These are phyloP conservation scores for Dysdera silvatica DNA, from an alignment of 1,140 invertebrate genomes.

Conservation along the genomic window DNA sequence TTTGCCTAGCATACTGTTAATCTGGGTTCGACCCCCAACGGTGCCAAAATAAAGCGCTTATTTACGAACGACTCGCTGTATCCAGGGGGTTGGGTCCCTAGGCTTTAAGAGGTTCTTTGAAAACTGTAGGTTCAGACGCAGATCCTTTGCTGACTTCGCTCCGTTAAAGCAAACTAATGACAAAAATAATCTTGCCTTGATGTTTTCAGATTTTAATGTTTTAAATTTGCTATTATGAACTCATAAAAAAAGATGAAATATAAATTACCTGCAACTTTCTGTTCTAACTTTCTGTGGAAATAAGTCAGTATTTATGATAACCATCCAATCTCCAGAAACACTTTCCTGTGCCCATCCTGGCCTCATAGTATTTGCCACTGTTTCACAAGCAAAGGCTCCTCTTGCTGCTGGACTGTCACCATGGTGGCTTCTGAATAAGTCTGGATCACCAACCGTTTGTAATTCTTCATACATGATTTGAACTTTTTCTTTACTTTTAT, in stretches of 20 bases:
- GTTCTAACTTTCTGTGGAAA: slow-evolving; percentile 45
- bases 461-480: slow-evolving; percentile 36
- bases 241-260: background rate
- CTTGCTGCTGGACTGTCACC: slow-evolving; percentile 33
- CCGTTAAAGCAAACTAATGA: too few relatives aligned
- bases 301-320: slow-evolving; percentile 45
- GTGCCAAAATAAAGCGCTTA: too few relatives aligned
- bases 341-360: slow-evolving; percentile 47
- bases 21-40: too few relatives aligned
- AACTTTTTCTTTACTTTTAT: slow-evolving; percentile 31
- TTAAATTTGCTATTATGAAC: too few relatives aligned
- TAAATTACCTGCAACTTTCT: slow-evolving; percentile 45
- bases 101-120: too few relatives aligned
- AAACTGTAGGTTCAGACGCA: too few relatives aligned
- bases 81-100: too few relatives aligned
- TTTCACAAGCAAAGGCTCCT: slow-evolving; percentile 47
- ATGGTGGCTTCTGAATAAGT: slow-evolving; percentile 32
- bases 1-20: too few relatives aligned
- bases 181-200: too few relatives aligned
- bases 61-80: too few relatives aligned
- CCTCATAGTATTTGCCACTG: slow-evolving; percentile 42
- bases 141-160: too few relatives aligned
- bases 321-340: slow-evolving; percentile 44
- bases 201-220: too few relatives aligned
- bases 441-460: slow-evolving; percentile 35